These are phyloP conservation scores for Drepana arcuata DNA, from an alignment of 1,140 invertebrate species.

Conservation along the genomic window DNA sequence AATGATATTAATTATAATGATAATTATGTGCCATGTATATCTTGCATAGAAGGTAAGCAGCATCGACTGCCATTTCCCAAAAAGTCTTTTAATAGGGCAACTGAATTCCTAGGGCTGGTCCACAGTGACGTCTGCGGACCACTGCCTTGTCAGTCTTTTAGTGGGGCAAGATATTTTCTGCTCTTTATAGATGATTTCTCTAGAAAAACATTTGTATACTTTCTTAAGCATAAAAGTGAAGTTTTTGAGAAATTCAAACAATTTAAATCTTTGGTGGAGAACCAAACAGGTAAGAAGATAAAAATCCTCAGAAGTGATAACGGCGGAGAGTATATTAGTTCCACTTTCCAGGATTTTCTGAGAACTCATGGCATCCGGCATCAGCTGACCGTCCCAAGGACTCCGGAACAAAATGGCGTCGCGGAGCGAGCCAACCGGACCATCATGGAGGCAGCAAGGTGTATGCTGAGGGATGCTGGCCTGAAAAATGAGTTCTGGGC, in stretches of 20 bases:
- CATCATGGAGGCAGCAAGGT: neutral
- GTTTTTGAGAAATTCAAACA: neutral
- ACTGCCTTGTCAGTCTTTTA: neutral
- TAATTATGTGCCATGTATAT: no score
- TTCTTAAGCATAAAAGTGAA: neutral
- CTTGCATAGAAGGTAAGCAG: conserved; percentile 6
- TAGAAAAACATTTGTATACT: neutral
- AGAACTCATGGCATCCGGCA: neutral
- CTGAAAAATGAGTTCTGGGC: neutral
- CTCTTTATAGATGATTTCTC: neutral
- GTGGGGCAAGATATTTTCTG: conserved; percentile 1
- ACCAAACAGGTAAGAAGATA: neutral
- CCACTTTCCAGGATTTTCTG: neutral
- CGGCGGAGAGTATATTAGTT: conserved; percentile 3
- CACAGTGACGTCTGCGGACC: conserved; percentile 1
- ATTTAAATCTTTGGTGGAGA: neutral
- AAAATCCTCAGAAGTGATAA: conserved; percentile 8
- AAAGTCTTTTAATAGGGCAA: no score
- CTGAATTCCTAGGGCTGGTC: conserved; percentile 1
- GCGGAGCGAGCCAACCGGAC: conserved; percentile 1
- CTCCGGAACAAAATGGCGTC: neutral
- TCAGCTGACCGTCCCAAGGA: neutral
- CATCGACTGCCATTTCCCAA: conserved; percentile 3
- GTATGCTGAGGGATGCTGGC: neutral
- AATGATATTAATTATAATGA: no score